Conservation (phyloP, 2,888 invertebrate species). For the Stenchaetothrips biformis region DNA sequence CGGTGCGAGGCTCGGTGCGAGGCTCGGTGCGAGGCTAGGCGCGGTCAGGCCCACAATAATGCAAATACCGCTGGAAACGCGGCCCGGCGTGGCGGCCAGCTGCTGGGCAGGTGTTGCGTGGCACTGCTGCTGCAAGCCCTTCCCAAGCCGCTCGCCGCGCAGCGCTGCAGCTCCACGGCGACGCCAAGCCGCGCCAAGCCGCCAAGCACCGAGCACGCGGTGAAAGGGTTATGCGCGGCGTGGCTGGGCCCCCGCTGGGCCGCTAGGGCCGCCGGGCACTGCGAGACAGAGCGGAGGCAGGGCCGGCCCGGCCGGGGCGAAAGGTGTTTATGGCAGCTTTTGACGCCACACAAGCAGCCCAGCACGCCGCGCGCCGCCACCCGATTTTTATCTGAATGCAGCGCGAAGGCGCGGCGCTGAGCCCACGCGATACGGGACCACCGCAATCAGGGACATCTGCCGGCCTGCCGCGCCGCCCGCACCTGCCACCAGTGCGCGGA, state of each 20-base stretch:
- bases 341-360: neutral
- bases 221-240: neutral
- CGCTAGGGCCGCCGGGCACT: neutral
- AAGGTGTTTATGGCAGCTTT: constrained; percentile 15
- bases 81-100: no score
- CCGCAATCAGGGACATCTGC: no score
- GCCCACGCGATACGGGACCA: no score
- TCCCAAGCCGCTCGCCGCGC: no score
- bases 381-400: constrained; percentile 15
- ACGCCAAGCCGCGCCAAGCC: no score
- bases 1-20: no score
- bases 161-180: no score
- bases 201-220: neutral
- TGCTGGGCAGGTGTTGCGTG: no score
- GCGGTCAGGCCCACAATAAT: no score
- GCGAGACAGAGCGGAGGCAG: neutral
- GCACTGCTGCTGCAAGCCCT: no score
- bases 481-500: neutral
- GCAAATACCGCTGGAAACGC: no score
- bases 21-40: no score
- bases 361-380: neutral
- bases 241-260: neutral
- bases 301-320: neutral
- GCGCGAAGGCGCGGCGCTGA: neutral
- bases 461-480: neutral